Conservation (phyloP, 2,888 invertebrate species). For the Drosophila colorata region DNA sequence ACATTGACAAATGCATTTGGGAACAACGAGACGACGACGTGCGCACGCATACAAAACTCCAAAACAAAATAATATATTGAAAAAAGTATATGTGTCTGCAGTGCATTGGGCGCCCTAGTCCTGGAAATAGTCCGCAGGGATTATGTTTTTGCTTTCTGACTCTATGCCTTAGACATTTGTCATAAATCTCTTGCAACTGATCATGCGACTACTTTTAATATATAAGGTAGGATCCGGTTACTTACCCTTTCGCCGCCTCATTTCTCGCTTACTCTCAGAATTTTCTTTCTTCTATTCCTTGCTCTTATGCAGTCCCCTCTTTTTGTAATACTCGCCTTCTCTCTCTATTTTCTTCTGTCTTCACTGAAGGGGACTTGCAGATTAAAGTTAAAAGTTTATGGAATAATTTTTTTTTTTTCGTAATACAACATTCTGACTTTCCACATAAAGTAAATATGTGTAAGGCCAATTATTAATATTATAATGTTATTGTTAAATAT, state of each 20-base stretch:
- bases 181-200: neutral
- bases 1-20: conserved; percentile 77
- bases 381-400: no score
- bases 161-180: neutral
- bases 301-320: neutral
- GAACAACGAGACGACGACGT: conserved; percentile 61
- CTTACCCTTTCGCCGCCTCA: neutral
- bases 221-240: neutral
- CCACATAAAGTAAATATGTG: no score
- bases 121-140: conserved; percentile 12
- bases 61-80: conserved; percentile 43
- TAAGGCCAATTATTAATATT: no score
- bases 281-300: neutral
- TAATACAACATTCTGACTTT: no score
- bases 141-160: conserved; percentile 4
- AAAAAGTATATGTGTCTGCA: conserved; percentile 7
- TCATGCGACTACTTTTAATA: neutral
- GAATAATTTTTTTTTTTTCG: no score
- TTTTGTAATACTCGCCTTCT: neutral
- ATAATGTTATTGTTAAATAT: no score
- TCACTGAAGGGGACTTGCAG: no score
- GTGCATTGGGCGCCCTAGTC: conserved; percentile 31
- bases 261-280: neutral
- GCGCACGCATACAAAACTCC: conserved; percentile 62
- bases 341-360: neutral